Evolutionary conservation across 1,140 invertebrate species (phyloP).

Genomic region (Diabrotica virgifera): DNA sequence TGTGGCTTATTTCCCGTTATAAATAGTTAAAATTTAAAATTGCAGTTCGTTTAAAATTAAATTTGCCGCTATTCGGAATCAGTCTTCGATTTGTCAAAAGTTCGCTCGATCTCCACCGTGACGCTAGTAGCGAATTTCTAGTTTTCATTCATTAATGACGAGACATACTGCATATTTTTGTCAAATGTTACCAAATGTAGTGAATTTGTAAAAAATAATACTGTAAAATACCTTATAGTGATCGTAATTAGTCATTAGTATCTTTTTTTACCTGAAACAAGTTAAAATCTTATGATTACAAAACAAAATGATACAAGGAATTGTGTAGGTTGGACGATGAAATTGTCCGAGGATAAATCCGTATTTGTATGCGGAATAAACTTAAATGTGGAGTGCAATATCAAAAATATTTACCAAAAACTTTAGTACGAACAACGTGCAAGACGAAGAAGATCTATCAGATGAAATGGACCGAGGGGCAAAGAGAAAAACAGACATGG

Average conservation of each 20-base stretch:
- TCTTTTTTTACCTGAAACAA: background rate
- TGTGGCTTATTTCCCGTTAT: too few relatives aligned
- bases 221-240: background rate
- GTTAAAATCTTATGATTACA: background rate
- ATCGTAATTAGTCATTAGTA: background rate
- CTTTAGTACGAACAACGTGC: conserved; percentile 27
- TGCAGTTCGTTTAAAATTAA: background rate
- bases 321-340: conserved; percentile 40
- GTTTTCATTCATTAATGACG: conserved; percentile 16
- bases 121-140: conserved; percentile 14
- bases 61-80: background rate
- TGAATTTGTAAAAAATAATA: conserved; percentile 8
- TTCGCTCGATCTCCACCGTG: conserved; percentile 4
- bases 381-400: conserved; percentile 42
- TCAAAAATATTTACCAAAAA: conserved; percentile 39
- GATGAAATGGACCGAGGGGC: conserved; percentile 32
- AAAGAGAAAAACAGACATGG: conserved; percentile 28
- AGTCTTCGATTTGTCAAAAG: conserved; percentile 13
- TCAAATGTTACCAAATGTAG: conserved; percentile 13
- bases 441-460: conserved; percentile 25
- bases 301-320: background rate
- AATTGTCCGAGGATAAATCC: conserved; percentile 32
- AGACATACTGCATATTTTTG: conserved; percentile 9
- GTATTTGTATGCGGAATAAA: conserved; percentile 26
- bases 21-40: too few relatives aligned